Conservation (phyloP, 1,140 invertebrate genomes). For the Galendromus occidentalis region DNA sequence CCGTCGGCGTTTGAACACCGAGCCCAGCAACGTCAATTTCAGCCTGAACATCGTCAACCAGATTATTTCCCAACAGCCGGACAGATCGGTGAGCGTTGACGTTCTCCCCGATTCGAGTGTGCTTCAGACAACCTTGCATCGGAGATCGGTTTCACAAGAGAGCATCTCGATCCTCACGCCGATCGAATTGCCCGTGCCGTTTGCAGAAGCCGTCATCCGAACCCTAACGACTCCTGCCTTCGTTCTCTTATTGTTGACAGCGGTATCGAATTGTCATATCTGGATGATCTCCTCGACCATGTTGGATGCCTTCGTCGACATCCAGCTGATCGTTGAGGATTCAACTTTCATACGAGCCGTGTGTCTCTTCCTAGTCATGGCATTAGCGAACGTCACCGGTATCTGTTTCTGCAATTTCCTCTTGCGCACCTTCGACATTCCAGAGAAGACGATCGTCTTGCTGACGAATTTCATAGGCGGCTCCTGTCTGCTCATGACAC, state of each 20-base stretch:
- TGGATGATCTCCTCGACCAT: neutral
- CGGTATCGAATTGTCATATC: neutral
- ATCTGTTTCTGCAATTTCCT: neutral
- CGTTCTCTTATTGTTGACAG: neutral
- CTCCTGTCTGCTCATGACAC: neutral
- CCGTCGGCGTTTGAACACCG: conserved; percentile 1
- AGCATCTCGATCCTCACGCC: neutral
- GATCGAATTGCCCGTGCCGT: neutral
- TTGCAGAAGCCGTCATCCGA: neutral
- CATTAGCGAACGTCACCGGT: neutral
- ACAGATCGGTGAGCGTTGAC: neutral
- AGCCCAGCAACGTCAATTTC: neutral
- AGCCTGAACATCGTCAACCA: neutral
- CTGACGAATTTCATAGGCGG: neutral
- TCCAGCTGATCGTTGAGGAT: neutral
- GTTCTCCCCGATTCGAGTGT: neutral
- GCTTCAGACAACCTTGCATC: neutral
- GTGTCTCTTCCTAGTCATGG: neutral
- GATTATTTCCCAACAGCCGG: neutral
- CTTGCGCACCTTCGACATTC: neutral
- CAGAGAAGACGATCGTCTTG: neutral
- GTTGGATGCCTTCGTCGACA: neutral
- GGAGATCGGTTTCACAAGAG: neutral
- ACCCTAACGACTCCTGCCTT: neutral
- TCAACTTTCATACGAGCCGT: neutral